These are phyloP conservation scores for Enchytraeus crypticus DNA, from an alignment of 2,888 invertebrate genomes.

Conservation along the genomic window DNA sequence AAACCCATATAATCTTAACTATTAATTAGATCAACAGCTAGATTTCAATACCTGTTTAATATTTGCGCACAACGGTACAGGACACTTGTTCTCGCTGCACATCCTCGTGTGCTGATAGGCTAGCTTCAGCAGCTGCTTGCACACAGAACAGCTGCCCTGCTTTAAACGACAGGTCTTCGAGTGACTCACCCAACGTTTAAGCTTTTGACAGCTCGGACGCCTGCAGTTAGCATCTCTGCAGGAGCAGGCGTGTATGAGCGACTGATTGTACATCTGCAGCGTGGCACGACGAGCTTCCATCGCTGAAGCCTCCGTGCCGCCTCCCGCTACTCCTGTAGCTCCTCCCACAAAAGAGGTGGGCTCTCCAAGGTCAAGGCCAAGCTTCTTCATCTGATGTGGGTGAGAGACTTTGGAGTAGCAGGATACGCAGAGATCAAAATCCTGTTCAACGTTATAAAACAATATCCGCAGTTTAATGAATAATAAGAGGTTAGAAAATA, in stretches of 20 bases:
- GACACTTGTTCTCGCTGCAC: constrained; percentile 79
- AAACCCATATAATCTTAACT: too few relatives aligned
- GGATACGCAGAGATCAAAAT: constrained; percentile 91
- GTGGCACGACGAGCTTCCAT: constrained; percentile 73
- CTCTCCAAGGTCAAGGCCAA: constrained; percentile 66
- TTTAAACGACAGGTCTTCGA: constrained; percentile 72
- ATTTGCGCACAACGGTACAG: constrained; percentile 96
- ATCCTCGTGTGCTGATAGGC: constrained; percentile 99
- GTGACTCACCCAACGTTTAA: constrained; percentile 97
- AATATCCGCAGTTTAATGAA: too few relatives aligned
- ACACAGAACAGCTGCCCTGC: constrained; percentile 89
- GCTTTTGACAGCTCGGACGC: constrained; percentile 92
- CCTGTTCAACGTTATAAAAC: constrained; percentile 51
- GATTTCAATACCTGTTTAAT: too few relatives aligned
- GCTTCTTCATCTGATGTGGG: constrained; percentile 92
- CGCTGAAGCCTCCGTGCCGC: constrained; percentile 40
- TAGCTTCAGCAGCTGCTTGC: constrained; percentile 94
- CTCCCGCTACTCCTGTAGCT: not conserved
- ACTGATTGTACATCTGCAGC: constrained; percentile 85
- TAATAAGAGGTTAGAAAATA: too few relatives aligned
- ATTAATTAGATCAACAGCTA: too few relatives aligned
- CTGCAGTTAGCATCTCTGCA: constrained; percentile 80
- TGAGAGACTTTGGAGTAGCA: constrained; percentile 92
- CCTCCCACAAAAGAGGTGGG: constrained; percentile 58
- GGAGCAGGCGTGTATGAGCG: constrained; percentile 90